Conservation (phyloP, 2,797 vertebrate genomes). For the Pseudochirops corinnae region DNA sequence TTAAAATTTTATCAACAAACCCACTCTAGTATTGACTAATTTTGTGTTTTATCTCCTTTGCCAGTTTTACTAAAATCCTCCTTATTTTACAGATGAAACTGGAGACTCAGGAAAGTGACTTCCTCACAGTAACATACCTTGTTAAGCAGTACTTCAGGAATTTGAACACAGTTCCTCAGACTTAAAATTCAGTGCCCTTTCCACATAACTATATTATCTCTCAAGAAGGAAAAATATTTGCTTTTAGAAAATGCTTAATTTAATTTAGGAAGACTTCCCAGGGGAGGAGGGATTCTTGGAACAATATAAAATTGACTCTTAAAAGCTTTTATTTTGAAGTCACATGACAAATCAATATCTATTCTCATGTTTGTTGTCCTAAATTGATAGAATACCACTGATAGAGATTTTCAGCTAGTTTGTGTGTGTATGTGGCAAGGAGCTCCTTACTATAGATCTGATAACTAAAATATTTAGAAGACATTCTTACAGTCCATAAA, state of each 20-base stretch:
- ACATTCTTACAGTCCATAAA: background rate
- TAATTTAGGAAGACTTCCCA: background rate
- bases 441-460: background rate
- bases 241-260: background rate
- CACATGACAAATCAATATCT: background rate
- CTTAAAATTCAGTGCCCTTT: background rate
- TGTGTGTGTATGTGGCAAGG: background rate
- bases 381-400: background rate
- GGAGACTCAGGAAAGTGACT: background rate
- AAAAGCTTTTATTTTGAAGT: background rate
- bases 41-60: background rate
- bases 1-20: background rate
- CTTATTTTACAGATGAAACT: background rate
- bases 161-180: background rate
- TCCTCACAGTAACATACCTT: background rate
- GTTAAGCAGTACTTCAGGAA: background rate
- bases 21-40: background rate
- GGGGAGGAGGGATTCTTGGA: background rate
- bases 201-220: background rate
- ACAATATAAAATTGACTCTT: background rate
- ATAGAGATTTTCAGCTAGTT: background rate
- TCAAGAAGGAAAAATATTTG: background rate
- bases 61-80: background rate
- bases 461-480: background rate
- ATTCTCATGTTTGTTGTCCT: background rate